These are phyloP conservation scores for Tenthredo livida DNA, from an alignment of 2,888 invertebrate species.

Conservation along the genomic window DNA sequence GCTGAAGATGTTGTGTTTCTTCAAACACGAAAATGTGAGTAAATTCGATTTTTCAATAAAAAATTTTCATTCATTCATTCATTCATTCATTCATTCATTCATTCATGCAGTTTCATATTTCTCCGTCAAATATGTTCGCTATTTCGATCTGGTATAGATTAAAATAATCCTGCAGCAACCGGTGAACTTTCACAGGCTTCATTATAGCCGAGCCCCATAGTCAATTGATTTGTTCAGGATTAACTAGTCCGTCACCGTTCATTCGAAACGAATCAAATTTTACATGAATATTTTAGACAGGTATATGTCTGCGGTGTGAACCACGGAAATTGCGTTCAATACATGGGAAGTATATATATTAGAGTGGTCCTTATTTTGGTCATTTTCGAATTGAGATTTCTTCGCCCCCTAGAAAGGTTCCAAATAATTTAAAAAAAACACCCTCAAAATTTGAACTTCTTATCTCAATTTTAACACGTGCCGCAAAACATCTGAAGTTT, in stretches of 20 bases:
- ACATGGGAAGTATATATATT: not conserved
- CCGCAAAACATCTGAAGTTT: too few species aligned
- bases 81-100: too few species aligned
- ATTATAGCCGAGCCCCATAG: not conserved
- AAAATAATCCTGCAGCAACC: not conserved
- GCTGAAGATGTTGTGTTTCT: constrained; percentile 99
- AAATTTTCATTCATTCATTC: not conserved
- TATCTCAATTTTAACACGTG: too few species aligned
- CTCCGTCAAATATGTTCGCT: too few species aligned
- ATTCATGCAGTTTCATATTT: too few species aligned
- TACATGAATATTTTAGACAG: not conserved
- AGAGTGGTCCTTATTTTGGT: too few species aligned
- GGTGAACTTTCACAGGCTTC: too few species aligned
- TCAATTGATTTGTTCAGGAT: not conserved
- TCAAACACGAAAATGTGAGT: constrained; percentile 99
- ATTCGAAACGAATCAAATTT: not conserved
- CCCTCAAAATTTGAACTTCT: too few species aligned
- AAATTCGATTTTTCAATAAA: constrained; percentile 28
- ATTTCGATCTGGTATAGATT: not conserved
- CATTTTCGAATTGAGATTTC: too few species aligned
- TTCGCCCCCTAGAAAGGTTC: too few species aligned
- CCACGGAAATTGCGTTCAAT: not conserved
- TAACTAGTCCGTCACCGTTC: not conserved
- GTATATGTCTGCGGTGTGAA: not conserved
- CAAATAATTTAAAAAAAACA: too few species aligned